Evolutionary conservation across 1,140 invertebrate genomes (phyloP), one percentile per base, ranked within the genome.

Genomic region (Charaxes varanes): DNA sequence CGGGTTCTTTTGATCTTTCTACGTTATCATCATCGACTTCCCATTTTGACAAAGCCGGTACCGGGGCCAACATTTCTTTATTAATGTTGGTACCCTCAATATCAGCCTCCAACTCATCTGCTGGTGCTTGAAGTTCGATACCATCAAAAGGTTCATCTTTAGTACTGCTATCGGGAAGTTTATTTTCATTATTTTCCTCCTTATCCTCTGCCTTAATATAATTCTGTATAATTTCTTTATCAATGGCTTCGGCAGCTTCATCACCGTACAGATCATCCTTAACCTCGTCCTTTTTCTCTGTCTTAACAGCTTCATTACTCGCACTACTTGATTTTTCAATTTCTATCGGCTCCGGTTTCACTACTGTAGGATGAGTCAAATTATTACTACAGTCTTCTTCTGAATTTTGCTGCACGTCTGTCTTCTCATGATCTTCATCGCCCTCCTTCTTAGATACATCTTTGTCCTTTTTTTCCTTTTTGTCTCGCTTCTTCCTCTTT

Each of bases 11-110:
- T 15, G 58, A 28, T 46, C 79, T 58, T 41, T 76, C 69, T 11
- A 23, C 38, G 48, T 77, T 63, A 2, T 90, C 90, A 7, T 94
- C 92, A 34, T 96, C 94, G 6, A 92, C 83, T 83, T 97, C 95
- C 94, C 94, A 96, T 73, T 96, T 96, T 5, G 94, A 96, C 24
- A 91, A 76, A 61, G 93, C 91, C 0, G 94, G 94, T 36, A 86
- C 36, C 7, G 71, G 77, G 11, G 84, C 84, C 31, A 86, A 60
- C 71, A 86, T 73, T 68, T 86, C 81, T 54, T 73, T 79, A 45
- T 58, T 72, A 41, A 62, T 67, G 37, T 53, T 64, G 28, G 55
- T 58, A 4, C 15, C 48, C 53, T 77, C 69, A 2, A 62, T 62
- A 18, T 78, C 74, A 19, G 37, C 60, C 41, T 80, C 80, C 35